phyloP scores from a whole-genome alignment of 2,797 vertebrate genomes.

The Babyrousa celebensis region DNA sequence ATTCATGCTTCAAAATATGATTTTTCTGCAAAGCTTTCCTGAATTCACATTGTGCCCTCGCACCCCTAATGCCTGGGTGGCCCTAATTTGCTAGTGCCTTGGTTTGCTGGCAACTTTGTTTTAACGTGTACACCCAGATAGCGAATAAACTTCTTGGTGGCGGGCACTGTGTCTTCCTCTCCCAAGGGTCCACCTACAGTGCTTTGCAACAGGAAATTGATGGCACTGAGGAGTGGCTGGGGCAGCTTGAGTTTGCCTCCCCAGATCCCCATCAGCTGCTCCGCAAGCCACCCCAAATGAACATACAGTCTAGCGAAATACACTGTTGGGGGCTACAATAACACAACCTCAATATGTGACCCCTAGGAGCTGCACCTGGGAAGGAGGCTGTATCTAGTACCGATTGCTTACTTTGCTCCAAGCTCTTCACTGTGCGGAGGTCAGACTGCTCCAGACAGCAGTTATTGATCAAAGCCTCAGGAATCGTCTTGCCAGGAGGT shows the following conservation, averaged over 20 bases:
- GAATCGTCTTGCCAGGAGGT: neutral
- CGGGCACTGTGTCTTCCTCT: neutral
- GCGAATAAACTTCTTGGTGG: too few species aligned
- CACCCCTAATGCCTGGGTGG: fast-evolving
- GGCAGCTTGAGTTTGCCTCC: too few species aligned
- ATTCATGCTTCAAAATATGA: neutral
- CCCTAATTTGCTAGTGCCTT: neutral
- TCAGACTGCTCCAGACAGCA: neutral
- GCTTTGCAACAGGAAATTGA: neutral
- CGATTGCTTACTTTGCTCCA: neutral
- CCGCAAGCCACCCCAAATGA: neutral
- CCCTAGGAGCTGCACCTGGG: fast-evolving
- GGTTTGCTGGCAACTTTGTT: neutral
- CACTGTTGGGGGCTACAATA: neutral
- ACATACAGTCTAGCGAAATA: neutral
- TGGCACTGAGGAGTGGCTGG: neutral
- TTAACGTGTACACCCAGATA: neutral
- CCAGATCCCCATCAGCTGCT: neutral
- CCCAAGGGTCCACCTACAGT: fast-evolving
- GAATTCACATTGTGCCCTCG: neutral
- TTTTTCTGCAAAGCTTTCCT: neutral
- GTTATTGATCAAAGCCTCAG: neutral
- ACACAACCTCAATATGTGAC: neutral
- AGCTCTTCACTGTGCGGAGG: neutral
- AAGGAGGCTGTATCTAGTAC: fast-evolving